phyloP scores from a whole-genome alignment of 2,113 vertebrate genomes.

The Gambusia holbrooki region DNA sequence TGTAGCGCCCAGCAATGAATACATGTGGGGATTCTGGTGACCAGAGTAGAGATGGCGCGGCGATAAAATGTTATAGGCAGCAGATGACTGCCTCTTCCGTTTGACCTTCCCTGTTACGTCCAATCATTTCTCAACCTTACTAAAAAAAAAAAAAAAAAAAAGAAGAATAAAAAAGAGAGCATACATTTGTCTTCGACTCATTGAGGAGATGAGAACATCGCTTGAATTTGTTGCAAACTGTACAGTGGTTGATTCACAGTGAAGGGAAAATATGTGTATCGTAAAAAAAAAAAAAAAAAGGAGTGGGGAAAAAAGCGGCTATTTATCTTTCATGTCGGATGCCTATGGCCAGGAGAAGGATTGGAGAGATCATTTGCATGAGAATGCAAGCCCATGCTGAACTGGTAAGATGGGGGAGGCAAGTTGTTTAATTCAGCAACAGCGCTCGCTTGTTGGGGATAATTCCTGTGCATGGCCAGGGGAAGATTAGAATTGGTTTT shows the following conservation, averaged over 20 bases:
- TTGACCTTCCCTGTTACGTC: slow-evolving; percentile 6
- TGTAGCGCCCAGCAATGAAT: slow-evolving; percentile 27
- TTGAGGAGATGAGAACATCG: background rate
- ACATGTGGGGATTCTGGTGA: slow-evolving; percentile 17
- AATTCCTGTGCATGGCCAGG: slow-evolving; percentile 54
- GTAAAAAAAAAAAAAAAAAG: background rate
- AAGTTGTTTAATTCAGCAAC: slow-evolving; percentile 62
- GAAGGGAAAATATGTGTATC: slow-evolving; percentile 61
- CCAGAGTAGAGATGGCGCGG: slow-evolving; percentile 9
- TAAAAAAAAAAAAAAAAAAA: background rate
- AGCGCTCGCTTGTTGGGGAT: slow-evolving; percentile 60
- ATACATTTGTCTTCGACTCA: background rate
- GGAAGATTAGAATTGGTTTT: slow-evolving; percentile 68
- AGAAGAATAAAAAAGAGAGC: no score
- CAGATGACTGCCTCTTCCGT: slow-evolving; percentile 14
- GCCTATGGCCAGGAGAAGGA: slow-evolving; percentile 59
- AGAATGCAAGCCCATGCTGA: slow-evolving; percentile 65
- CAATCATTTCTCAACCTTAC: background rate
- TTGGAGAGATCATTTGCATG: slow-evolving; percentile 72
- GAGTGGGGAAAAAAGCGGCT: slow-evolving; percentile 30
- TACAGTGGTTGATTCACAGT: background rate
- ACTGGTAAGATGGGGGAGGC: slow-evolving; percentile 34
- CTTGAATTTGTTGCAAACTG: background rate
- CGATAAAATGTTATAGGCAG: slow-evolving; percentile 34
- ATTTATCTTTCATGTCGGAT: slow-evolving; percentile 64